Conservation (phyloP, 2,888 invertebrate genomes). For the Zaprionus bogoriensis region DNA sequence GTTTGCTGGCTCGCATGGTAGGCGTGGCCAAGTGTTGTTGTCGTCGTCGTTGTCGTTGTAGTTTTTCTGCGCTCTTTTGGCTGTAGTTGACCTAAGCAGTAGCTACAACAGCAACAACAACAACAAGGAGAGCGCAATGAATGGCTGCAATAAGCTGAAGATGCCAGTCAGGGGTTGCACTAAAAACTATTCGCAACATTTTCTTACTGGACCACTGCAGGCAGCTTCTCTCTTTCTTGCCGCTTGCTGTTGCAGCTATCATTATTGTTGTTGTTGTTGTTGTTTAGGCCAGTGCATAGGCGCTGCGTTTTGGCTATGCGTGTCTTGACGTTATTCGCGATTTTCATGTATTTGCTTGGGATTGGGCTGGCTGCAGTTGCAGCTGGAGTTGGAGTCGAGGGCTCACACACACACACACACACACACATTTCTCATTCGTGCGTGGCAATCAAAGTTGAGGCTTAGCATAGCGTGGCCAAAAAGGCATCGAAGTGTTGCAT, state of each 20-base stretch:
- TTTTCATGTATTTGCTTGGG: slow-evolving; percentile 44
- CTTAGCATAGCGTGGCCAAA: neutral
- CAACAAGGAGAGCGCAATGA: slow-evolving; percentile 41
- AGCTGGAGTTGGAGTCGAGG: neutral
- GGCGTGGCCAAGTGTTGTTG: slow-evolving; percentile 67
- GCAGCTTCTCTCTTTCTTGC: slow-evolving; percentile 56
- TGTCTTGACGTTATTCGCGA: slow-evolving; percentile 51
- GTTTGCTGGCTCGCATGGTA: slow-evolving; percentile 37
- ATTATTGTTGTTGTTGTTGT: slow-evolving; percentile 11
- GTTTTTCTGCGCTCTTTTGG: slow-evolving; percentile 73
- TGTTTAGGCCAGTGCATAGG: slow-evolving; percentile 32
- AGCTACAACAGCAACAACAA: slow-evolving; percentile 25
- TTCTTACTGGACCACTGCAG: slow-evolving; percentile 70
- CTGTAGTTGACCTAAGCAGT: slow-evolving; percentile 66
- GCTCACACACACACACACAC: neutral
- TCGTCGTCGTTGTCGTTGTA: slow-evolving; percentile 41
- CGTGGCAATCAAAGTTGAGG: slow-evolving; percentile 10
- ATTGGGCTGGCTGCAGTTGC: neutral
- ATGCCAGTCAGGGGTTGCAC: slow-evolving; percentile 57
- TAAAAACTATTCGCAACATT: slow-evolving; percentile 72
- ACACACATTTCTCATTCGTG: neutral
- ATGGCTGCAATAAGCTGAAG: slow-evolving; percentile 61
- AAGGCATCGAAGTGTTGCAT: neutral
- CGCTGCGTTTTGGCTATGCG: slow-evolving; percentile 33
- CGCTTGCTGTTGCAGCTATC: slow-evolving; percentile 11